Base-by-base conservation (phyloP, 2,113 vertebrate genomes). In the Balaenoptera acutorostrata region DNA sequence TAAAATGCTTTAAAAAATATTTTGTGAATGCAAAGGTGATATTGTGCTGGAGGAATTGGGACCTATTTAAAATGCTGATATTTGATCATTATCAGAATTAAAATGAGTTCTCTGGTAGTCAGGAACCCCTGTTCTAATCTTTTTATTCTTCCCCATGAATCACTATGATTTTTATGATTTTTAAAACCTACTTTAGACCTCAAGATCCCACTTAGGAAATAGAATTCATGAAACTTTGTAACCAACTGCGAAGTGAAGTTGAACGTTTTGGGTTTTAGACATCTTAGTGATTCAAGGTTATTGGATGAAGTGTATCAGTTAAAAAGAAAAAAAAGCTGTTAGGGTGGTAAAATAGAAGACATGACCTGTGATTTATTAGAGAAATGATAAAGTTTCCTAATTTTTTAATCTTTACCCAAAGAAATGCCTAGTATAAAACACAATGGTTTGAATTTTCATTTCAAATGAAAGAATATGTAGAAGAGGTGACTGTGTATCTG, bases 361-460 rank as follows among this genome's bases (percentile, higher is more conserved):
- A 72, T 27, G 55, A 71, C 9, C 29, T 80, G 10, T 88, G n/a
- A 74, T 71, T 82, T 96, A n/a, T 21, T 80, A 88, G 13, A 63
- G 57, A 88, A 91, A 83, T 66, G 31, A 81, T 66, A 61, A 6
- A 21, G 27, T 29, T 80, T 72, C n/a, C 12, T n/a, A 39, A 20
- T 36, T 46, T 61, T 91, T 57, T n/a, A 1, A 71, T 55, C 52
- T 61, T 82, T 71, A 92, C 20, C 36, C 36, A 23, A 88, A 52
- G 59, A 52, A 85, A 74, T 89, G 6, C 33, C 41, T 75, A 69
- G 18, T 74, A 63, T 87, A 88, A 92, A 87, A 89, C 14, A 68
- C 10, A 69, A 12, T 52, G 21, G 75, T 52, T 87, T 96, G 72
- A 66, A 8, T 86, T 88, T 93, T 95, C 63, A 90, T 69, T 97